Evolutionary conservation across 2,113 vertebrate genomes (phyloP).

Genomic region (Psettodes erumei): DNA sequence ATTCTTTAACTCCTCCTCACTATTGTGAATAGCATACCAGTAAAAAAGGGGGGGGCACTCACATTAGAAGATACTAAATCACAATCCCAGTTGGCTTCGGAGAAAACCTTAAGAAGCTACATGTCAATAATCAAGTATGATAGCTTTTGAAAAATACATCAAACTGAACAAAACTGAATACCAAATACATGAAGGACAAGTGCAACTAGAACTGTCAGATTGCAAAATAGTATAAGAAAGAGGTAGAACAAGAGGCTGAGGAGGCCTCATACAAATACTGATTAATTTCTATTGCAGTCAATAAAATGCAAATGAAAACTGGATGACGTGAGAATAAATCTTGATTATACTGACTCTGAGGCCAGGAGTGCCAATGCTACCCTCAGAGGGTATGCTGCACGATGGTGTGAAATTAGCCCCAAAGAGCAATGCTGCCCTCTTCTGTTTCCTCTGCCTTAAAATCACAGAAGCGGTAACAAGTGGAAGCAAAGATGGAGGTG

Average conservation of each 20-base stretch:
- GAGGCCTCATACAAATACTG: not conserved
- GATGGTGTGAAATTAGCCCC: not conserved
- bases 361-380: slow-evolving; percentile 30
- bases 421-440: slow-evolving; percentile 67
- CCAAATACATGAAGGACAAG: slow-evolving; percentile 4
- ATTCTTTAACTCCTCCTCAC: not conserved
- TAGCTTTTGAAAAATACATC: slow-evolving; percentile 9
- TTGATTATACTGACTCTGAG: slow-evolving; percentile 19
- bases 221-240: not conserved
- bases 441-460: slow-evolving; percentile 34
- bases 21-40: not conserved
- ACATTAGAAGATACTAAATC: slow-evolving; percentile 25
- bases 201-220: not conserved
- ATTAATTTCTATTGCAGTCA: slow-evolving; percentile 3
- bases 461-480: not conserved
- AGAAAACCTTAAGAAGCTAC: slow-evolving; percentile 1
- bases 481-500: not conserved
- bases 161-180: slow-evolving; percentile 7
- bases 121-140: not conserved
- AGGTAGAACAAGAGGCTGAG: not conserved
- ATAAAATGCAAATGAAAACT: no score
- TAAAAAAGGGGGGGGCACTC: not conserved
- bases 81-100: slow-evolving; percentile 1
- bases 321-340: slow-evolving; percentile 4
- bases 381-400: not conserved